These are phyloP conservation scores for Promerops cafer DNA, from an alignment of 2,113 vertebrate genomes.

Conservation along the genomic window DNA sequence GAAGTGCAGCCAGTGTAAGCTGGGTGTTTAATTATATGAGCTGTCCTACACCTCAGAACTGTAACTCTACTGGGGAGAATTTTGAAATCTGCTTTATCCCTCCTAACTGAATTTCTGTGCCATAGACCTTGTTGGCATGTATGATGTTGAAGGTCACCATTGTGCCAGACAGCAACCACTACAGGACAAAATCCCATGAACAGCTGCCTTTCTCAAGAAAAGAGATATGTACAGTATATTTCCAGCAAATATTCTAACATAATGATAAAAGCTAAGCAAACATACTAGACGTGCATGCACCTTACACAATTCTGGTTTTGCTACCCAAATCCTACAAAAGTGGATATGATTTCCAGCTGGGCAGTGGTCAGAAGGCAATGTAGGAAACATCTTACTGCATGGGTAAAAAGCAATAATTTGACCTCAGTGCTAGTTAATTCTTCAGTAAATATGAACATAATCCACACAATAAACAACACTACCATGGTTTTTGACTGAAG, in stretches of 20 bases:
- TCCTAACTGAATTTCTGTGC: not conserved
- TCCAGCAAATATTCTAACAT: not conserved
- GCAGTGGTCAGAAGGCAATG: constrained; percentile 59
- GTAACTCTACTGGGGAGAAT: not conserved
- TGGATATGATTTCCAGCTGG: constrained; percentile 52
- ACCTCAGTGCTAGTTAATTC: constrained; percentile 65
- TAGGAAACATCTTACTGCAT: constrained; percentile 59
- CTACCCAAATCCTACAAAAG: constrained; percentile 42
- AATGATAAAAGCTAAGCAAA: not conserved
- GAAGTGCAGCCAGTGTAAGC: not conserved
- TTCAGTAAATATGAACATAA: constrained; percentile 65
- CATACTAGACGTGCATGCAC: not conserved
- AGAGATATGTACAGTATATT: not conserved
- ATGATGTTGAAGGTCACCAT: not conserved
- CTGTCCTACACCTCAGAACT: not conserved
- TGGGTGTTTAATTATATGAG: fast-evolving
- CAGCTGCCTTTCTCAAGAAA: not conserved
- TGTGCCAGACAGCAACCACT: not conserved
- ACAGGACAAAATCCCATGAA: not conserved
- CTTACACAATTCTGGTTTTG: not conserved
- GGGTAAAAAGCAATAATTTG: constrained; percentile 68
- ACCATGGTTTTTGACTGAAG: constrained; percentile 69
- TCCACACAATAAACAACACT: constrained; percentile 63
- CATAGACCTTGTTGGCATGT: not conserved
- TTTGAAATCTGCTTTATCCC: not conserved